Conservation (phyloP, 53 echinoderm and acorn worm species). For the Paelopatides confundens region DNA sequence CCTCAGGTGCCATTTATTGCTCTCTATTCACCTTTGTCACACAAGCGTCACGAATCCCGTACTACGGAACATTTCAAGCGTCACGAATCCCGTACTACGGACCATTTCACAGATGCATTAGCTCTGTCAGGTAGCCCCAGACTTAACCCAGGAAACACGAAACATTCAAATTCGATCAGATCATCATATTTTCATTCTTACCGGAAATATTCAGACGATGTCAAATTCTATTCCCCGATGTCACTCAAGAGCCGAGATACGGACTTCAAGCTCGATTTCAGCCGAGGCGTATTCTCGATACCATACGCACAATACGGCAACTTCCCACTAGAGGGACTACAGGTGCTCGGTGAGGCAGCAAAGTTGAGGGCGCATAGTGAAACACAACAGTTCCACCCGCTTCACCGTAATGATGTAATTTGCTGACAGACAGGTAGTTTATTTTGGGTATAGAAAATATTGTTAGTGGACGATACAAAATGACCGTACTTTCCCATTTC, state of each 20-base stretch:
- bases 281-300: background rate
- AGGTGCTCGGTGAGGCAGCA: slow-evolving; percentile 22
- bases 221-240: background rate
- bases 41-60: slow-evolving; percentile 4
- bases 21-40: slow-evolving; percentile 35
- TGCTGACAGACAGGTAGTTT: background rate
- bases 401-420: background rate
- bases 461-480: too few species aligned
- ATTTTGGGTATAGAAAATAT: too few species aligned
- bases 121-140: background rate
- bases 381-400: slow-evolving; percentile 12
- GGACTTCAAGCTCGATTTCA: background rate
- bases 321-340: slow-evolving; percentile 2
- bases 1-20: slow-evolving; percentile 31
- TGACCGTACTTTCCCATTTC: too few species aligned
- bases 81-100: slow-evolving; percentile 1
- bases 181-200: slow-evolving; percentile 6
- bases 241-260: background rate
- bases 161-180: background rate
- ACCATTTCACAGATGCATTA: background rate
- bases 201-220: slow-evolving; percentile 5
- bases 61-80: background rate
- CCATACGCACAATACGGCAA: slow-evolving; percentile 1
- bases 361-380: slow-evolving; percentile 36
- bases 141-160: background rate